Evolutionary conservation across 2,797 vertebrate genomes (phyloP).

Genomic region (Lepidocolaptes lacrymiger): DNA sequence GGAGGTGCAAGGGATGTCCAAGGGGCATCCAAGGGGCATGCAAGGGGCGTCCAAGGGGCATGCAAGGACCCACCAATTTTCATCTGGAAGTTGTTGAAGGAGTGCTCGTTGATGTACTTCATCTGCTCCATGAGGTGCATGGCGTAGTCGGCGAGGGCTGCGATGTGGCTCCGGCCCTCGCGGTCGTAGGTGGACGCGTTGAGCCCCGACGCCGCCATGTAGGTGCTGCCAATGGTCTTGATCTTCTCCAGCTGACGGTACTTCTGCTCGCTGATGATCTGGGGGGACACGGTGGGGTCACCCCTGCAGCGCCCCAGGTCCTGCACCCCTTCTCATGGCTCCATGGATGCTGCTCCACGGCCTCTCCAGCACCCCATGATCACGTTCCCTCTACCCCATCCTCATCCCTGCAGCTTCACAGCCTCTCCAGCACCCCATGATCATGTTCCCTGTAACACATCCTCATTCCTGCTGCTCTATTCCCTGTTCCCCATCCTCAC

Average conservation of each 20-base stretch:
- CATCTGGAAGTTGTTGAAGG: conserved; percentile 99
- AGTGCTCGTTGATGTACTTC: conserved; percentile 97
- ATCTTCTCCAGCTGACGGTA: conserved; percentile 96
- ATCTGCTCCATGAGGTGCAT: conserved; percentile 96
- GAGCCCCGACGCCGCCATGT: conserved; percentile 93
- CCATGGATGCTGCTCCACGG: accelerated
- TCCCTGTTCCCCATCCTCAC: too few species aligned
- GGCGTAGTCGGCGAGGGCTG: conserved; percentile 91
- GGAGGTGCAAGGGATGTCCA: neutral
- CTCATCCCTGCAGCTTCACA: neutral
- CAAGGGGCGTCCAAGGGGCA: too few species aligned
- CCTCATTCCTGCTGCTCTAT: neutral
- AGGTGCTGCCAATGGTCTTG: conserved; percentile 95
- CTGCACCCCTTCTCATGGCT: accelerated
- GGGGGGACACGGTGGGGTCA: neutral
- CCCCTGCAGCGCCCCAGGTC: neutral
- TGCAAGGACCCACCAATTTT: conserved; percentile 86
- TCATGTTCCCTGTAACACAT: neutral
- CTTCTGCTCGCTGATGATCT: conserved; percentile 94
- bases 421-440: neutral
- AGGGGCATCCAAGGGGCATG: too few species aligned
- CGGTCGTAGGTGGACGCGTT: conserved; percentile 95
- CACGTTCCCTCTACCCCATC: too few species aligned
- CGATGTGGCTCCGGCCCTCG: conserved; percentile 89
- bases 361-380: too few species aligned